Evolutionary conservation across 2,113 vertebrate genomes (phyloP).

Genomic region (Sardina pilchardus): DNA sequence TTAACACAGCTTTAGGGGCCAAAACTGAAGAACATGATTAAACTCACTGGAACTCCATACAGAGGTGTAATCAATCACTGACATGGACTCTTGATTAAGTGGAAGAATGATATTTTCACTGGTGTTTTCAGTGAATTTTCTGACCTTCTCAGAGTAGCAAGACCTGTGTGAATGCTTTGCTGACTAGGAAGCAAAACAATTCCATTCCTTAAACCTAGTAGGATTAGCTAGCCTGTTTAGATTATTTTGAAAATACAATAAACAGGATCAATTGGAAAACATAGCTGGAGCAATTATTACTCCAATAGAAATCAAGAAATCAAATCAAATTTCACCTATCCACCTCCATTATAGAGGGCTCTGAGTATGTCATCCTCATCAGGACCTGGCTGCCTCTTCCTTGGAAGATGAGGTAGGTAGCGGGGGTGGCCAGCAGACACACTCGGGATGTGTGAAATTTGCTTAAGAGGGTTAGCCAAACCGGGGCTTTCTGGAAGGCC

Average conservation of each 20-base stretch:
- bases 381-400: not conserved
- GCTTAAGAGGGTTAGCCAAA: slow-evolving; percentile 37
- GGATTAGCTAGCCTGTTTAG: not conserved
- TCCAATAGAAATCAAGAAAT: not conserved
- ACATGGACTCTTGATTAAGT: not conserved
- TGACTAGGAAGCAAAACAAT: not conserved
- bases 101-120: not conserved
- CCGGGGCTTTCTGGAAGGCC: slow-evolving; percentile 26
- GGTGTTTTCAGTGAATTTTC: not conserved
- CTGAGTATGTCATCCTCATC: not conserved
- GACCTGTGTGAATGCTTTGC: not conserved
- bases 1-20: not conserved
- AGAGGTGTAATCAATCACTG: not conserved
- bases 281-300: not conserved
- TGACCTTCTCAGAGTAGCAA: not conserved
- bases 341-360: not conserved
- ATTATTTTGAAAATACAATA: not conserved
- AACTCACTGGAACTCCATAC: not conserved
- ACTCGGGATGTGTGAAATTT: slow-evolving; percentile 12
- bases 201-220: not conserved
- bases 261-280: not conserved
- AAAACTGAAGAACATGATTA: not conserved
- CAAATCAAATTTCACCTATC: not conserved
- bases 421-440: not conserved
- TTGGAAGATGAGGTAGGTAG: not conserved